A percentile compares a stretch with the other conserved stretches of the same genome.
These are phyloP conservation scores for Melanchra persicariae DNA, from an alignment of 2,888 invertebrate species.

Conservation along the genomic window DNA sequence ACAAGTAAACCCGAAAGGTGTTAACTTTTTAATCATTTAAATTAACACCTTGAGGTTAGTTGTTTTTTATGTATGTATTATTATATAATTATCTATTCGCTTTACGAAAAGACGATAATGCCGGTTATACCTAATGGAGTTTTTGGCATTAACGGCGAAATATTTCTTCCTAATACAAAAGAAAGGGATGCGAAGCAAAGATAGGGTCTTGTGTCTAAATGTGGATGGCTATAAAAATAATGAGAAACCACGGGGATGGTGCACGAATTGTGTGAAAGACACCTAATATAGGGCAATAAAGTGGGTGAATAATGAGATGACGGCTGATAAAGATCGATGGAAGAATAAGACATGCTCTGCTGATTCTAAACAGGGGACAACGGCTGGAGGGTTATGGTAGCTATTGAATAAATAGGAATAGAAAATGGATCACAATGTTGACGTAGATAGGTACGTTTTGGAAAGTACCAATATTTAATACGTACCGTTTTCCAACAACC, in stretches of 20 bases:
- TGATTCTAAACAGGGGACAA: background rate
- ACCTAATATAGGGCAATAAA: constrained; percentile 2
- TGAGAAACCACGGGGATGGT: constrained; percentile 5
- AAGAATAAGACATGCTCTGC: background rate
- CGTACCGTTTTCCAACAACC: background rate
- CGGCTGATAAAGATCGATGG: background rate
- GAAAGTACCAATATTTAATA: background rate
- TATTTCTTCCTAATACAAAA: too few species aligned
- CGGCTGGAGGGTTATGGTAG: too few species aligned
- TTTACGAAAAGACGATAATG: background rate
- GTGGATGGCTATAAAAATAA: constrained; percentile 24
- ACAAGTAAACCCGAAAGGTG: too few species aligned
- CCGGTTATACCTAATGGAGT: background rate
- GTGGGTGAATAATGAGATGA: constrained; percentile 9
- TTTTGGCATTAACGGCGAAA: too few species aligned
- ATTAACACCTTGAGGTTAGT: too few species aligned
- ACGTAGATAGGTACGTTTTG: background rate
- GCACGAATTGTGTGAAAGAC: background rate
- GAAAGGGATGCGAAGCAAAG: background rate
- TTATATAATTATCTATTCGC: too few species aligned
- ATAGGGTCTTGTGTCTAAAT: background rate
- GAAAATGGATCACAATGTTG: background rate
- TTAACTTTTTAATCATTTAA: too few species aligned
- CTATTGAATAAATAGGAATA: background rate
- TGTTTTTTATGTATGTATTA: too few species aligned